These are phyloP conservation scores for Tyrannus savana DNA, from an alignment of 2,113 vertebrate genomes.

Conservation along the genomic window DNA sequence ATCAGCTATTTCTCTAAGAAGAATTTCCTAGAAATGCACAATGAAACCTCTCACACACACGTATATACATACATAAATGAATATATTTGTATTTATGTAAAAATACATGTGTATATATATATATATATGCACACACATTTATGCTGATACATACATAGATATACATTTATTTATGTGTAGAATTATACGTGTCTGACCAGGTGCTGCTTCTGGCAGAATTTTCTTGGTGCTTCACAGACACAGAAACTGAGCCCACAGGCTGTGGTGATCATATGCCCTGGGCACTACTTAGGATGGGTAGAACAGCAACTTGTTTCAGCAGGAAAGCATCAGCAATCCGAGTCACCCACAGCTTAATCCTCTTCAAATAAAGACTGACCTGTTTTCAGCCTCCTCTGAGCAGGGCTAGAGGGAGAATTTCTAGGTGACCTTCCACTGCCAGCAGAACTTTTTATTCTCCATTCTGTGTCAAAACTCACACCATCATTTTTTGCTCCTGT, in stretches of 20 bases:
- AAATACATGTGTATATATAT: not conserved
- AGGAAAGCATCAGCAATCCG: not conserved
- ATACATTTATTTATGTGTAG: not conserved
- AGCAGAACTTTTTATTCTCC: not conserved
- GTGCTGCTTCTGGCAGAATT: not conserved
- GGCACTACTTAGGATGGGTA: not conserved
- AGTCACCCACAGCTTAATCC: slow-evolving; percentile 10
- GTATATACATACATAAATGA: not conserved
- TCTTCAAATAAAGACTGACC: slow-evolving; percentile 5
- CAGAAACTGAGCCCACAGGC: not conserved
- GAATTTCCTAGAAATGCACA: not conserved
- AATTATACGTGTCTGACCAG: not conserved
- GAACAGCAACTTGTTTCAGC: not conserved
- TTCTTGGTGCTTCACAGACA: not conserved
- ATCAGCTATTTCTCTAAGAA: not conserved
- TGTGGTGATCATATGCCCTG: accelerated
- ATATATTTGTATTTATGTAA: not conserved
- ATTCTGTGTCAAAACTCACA: not conserved
- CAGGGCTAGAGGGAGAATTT: not conserved
- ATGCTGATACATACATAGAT: not conserved
- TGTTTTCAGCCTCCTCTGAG: not conserved
- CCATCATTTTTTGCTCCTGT: not conserved
- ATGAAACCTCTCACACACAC: not conserved
- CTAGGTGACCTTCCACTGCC: not conserved
- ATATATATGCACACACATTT: not conserved